Conservation (phyloP, 1,140 invertebrate genomes). For the Drosophila saltans region DNA sequence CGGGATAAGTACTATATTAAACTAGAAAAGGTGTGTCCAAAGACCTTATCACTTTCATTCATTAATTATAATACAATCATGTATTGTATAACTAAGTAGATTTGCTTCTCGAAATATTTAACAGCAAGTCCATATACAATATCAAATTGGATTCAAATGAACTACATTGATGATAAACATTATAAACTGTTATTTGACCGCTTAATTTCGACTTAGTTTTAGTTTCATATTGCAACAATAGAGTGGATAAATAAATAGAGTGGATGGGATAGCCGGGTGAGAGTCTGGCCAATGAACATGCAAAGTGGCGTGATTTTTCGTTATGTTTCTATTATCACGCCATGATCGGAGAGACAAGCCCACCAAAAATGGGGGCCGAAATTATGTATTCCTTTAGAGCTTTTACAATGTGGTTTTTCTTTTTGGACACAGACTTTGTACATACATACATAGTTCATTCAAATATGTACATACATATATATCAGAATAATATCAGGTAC, state of each 20-base stretch:
- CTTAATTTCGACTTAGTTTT: neutral
- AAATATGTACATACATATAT: neutral
- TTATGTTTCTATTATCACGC: neutral
- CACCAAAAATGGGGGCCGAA: neutral
- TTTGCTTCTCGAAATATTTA: neutral
- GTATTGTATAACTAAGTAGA: slow-evolving; percentile 1
- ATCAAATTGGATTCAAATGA: neutral
- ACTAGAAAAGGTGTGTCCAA: neutral
- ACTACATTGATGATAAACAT: neutral
- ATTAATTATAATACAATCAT: neutral
- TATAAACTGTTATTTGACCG: neutral
- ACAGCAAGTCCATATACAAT: neutral
- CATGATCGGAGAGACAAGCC: neutral
- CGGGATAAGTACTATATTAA: neutral
- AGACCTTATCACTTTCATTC: slow-evolving; percentile 1
- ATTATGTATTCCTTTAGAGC: neutral
- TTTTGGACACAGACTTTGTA: slow-evolving; percentile 23
- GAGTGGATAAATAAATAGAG: slow-evolving; percentile 1
- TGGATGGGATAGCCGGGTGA: neutral
- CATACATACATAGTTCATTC: slow-evolving; percentile 16
- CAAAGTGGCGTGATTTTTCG: slow-evolving; percentile 7
- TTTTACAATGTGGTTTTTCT: neutral
- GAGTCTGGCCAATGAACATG: neutral
- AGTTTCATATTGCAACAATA: neutral
- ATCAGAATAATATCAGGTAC: slow-evolving; percentile 14